These are phyloP conservation scores for Pelobates fuscus DNA, from an alignment of 2,113 vertebrate species.

Conservation along the genomic window DNA sequence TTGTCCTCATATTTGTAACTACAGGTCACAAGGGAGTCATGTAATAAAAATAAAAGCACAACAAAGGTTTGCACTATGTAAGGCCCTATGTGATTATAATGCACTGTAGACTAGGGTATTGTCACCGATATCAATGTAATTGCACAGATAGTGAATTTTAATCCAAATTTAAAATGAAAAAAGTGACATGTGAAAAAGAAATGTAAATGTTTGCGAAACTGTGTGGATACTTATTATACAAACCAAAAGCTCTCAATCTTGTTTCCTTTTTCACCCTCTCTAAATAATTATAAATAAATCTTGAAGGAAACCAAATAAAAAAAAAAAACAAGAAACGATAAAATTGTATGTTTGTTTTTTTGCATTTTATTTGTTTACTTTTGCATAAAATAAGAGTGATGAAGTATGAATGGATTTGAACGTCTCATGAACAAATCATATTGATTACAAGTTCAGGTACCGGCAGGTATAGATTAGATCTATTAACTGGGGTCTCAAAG, in stretches of 20 bases:
- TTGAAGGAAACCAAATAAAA: conserved; percentile 83
- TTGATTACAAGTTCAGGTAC: too few species aligned
- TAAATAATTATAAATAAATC: conserved; percentile 58
- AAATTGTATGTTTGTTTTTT: too few species aligned
- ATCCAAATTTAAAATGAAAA: conserved; percentile 17
- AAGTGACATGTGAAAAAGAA: conserved; percentile 68
- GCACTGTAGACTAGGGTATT: conserved; percentile 37
- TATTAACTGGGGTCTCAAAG: too few species aligned
- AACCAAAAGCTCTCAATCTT: conserved; percentile 74
- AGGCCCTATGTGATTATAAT: conserved; percentile 41
- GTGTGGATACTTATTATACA: conserved; percentile 80
- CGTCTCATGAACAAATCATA: too few species aligned
- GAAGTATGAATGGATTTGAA: too few species aligned
- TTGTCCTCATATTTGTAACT: not conserved
- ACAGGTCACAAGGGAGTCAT: conserved; percentile 28
- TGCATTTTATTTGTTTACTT: too few species aligned
- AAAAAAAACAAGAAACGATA: too few species aligned
- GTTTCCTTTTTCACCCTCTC: conserved; percentile 23
- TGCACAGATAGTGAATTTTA: conserved; percentile 24
- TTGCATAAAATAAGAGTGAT: too few species aligned
- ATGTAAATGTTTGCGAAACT: conserved; percentile 72
- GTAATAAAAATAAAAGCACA: conserved; percentile 37
- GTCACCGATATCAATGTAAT: conserved; percentile 16
- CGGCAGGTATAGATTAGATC: too few species aligned
- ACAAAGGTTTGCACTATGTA: conserved; percentile 47